phyloP scores from a whole-genome alignment of 2,888 invertebrate species.

The Diaphora mendica region DNA sequence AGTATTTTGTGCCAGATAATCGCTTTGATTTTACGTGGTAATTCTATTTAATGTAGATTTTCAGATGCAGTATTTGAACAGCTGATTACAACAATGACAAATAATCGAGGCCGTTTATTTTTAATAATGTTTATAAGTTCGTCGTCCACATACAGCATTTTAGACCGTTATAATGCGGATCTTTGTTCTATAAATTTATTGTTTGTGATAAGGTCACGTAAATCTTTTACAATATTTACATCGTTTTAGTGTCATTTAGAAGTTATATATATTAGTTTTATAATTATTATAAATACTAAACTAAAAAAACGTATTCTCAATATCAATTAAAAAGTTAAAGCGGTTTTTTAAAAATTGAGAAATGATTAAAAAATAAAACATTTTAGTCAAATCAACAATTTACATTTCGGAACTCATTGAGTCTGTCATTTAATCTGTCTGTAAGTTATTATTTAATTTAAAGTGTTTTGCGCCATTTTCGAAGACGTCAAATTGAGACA shows the following conservation, averaged over 20 bases:
- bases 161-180: neutral
- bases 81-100: neutral
- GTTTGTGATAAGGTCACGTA: neutral
- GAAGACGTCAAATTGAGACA: neutral
- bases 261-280: no score
- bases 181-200: neutral
- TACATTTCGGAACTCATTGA: neutral
- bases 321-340: no score
- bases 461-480: neutral
- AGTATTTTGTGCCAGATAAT: neutral
- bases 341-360: no score
- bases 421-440: neutral
- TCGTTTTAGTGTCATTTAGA: no score
- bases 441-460: neutral
- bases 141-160: neutral
- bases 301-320: no score
- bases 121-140: neutral
- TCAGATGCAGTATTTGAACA: neutral
- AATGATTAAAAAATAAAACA: neutral
- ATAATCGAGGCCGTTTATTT: neutral
- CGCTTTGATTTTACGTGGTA: neutral
- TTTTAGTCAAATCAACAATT: neutral
- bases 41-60: neutral
- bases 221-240: neutral
- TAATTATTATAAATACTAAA: no score